Evolutionary conservation across 2,888 invertebrate species (phyloP), one percentile per base, ranked within the genome.

Genomic region (Polymixis flavicincta): DNA sequence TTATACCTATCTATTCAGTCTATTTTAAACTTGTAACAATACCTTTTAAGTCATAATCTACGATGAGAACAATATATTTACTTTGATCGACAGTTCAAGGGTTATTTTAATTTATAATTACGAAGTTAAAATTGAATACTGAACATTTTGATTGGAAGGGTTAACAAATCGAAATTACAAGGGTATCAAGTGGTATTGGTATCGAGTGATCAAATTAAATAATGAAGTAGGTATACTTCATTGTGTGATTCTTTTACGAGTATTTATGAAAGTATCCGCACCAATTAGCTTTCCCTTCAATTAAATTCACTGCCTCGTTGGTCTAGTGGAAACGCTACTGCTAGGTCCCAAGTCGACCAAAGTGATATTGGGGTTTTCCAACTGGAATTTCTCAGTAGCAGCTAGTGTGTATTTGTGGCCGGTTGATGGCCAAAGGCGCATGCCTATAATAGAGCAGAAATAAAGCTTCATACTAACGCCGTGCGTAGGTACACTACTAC

Each of bases 61-160:
- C 52, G 66, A 7, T 59, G 4, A 22, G 22, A 54, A 60, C 45
- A 25, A 59, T 28, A 55, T 48, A 17, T 55, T 61, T 72, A 37
- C 22, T 61, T 75, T 42, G 37, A 42, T 50, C 25, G n/a, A 32
- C 14, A 55, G 3, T 9, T 54, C 14, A 73, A 57, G 11, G 54
- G 19, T 2, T 42, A 42, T 32, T 52, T 3, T 25, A 60, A 60
- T 45, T 52, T 61, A n/a, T 32, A 54, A 32, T 32, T 52, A 14
- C 19, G 14, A 32, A 60, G 59, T 60, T 73, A 19, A 60, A 60
- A 74, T 54, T 76, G 37, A n/a, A 69, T 37, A 25, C 25, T 25
- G 14, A 22, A 68, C 9, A 59, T 74, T 74, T 65, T 60, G 17
- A 59, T 45, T 74, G 9, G 17, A 13, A 59, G 14, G 48, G 19